These are phyloP conservation scores for Rhynchophorus ferrugineus DNA, from an alignment of 1,140 invertebrate species.

Conservation along the genomic window DNA sequence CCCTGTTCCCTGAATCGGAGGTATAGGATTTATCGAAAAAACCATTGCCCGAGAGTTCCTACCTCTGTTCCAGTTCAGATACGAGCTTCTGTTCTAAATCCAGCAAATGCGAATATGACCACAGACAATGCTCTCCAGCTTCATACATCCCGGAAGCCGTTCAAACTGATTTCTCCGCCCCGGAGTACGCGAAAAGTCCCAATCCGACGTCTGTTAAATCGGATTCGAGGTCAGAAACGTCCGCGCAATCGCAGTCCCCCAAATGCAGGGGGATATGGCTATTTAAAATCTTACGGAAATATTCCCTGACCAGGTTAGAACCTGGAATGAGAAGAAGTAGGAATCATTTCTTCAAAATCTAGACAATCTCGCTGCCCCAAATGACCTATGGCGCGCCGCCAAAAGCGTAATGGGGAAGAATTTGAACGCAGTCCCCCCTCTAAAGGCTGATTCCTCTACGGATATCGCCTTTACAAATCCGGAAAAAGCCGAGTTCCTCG, in stretches of 20 bases:
- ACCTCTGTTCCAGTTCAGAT: neutral
- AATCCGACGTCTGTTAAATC: neutral
- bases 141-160: neutral
- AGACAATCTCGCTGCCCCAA: no score
- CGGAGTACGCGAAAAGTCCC: constrained; percentile 1
- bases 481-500: no score
- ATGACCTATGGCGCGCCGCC: no score
- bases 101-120: no score
- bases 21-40: neutral
- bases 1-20: neutral
- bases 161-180: neutral
- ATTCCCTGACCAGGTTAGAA: constrained; percentile 56
- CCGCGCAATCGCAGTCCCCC: neutral
- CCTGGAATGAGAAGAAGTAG: no score
- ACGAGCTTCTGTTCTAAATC: neutral
- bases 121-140: no score
- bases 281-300: constrained; percentile 66
- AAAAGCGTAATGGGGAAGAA: no score
- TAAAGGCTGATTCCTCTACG: no score
- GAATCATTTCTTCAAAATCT: no score
- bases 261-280: constrained; percentile 41
- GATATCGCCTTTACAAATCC: no score
- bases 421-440: no score
- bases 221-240: constrained; percentile 8
- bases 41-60: neutral